Percentiles rank a stretch among this genome's conserved stretches.
Evolutionary conservation across 2,797 vertebrate species (phyloP).

Genomic region (Holocentrus rufus): DNA sequence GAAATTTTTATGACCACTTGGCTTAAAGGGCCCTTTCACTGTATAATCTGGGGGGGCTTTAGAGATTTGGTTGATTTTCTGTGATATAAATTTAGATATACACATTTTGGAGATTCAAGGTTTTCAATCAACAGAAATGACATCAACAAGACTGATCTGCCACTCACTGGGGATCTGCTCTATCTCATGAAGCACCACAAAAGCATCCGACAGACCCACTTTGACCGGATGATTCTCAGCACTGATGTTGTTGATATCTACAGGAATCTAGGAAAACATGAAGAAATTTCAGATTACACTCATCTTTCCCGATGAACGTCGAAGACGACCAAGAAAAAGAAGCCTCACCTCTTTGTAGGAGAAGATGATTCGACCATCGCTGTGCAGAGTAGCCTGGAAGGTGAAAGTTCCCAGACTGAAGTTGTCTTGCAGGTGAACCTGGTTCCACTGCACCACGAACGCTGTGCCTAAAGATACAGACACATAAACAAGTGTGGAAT

Average conservation of each 20-base stretch:
- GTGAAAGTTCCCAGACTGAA: slow-evolving; percentile 89
- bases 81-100: too few relatives aligned
- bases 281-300: not conserved
- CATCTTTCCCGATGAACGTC: fast-evolving
- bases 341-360: slow-evolving; percentile 92
- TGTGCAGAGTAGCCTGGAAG: slow-evolving; percentile 91
- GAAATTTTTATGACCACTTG: too few relatives aligned
- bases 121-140: not conserved
- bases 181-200: slow-evolving; percentile 93
- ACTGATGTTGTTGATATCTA: slow-evolving; percentile 88
- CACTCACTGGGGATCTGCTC: slow-evolving; percentile 94
- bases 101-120: too few relatives aligned
- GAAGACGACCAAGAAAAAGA: not conserved
- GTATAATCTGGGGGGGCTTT: too few relatives aligned
- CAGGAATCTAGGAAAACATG: slow-evolving; percentile 86
- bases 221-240: slow-evolving; percentile 92
- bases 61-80: too few relatives aligned
- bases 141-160: not conserved
- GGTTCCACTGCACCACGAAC: slow-evolving; percentile 93
- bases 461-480: slow-evolving; percentile 83
- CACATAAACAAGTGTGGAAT: slow-evolving; percentile 1
- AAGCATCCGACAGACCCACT: slow-evolving; percentile 95
- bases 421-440: slow-evolving; percentile 89
- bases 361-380: slow-evolving; percentile 92
- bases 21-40: too few relatives aligned